Evolutionary conservation across 2,888 invertebrate genomes (phyloP), one percentile per base, ranked within the genome.

Genomic region (Phytoseiulus persimilis): DNA sequence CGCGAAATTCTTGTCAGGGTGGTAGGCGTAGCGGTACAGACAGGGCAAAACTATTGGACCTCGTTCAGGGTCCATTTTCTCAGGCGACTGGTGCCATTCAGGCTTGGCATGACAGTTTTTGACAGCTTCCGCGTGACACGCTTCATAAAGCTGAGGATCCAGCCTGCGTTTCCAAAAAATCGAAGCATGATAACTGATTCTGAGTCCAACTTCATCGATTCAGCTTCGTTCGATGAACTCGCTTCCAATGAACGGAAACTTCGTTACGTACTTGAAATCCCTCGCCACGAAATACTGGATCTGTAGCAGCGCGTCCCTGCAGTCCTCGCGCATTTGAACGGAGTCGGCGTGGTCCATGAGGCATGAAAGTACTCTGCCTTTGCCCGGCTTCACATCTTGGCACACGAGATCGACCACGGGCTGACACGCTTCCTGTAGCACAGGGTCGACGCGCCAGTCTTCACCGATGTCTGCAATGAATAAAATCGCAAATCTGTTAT

Each of bases 211-310:
- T n/a, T n/a, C n/a, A n/a, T n/a, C n/a, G n/a, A n/a, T n/a, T n/a
- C n/a, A n/a, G n/a, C n/a, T n/a, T n/a, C n/a, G n/a, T n/a, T n/a
- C n/a, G n/a, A n/a, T n/a, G n/a, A n/a, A n/a, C n/a, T n/a, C n/a
- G n/a, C n/a, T n/a, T n/a, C n/a, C n/a, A n/a, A n/a, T n/a, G n/a
- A 6, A 90, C 65, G 65, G 1, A 83, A 90, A 83, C 83, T 83
- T 6, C 9, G 39, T n/a, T 39, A 91, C 92, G 91, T 91, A 93
- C 93, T 92, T 97, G 92, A 97, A 99, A 93, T 99, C 97, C 91
- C 99, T 95, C 0, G 97, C 96, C 91, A 99, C 95, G 93, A 99
- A 99, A 93, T 98, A 99, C 92, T 99, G 98, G 92, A 99, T 97
- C 93, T 98, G 97, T 90, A 99, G 94, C 84, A 99, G 94, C 14